phyloP scores from a whole-genome alignment of 1,140 invertebrate species.

The Pinna nobilis region DNA sequence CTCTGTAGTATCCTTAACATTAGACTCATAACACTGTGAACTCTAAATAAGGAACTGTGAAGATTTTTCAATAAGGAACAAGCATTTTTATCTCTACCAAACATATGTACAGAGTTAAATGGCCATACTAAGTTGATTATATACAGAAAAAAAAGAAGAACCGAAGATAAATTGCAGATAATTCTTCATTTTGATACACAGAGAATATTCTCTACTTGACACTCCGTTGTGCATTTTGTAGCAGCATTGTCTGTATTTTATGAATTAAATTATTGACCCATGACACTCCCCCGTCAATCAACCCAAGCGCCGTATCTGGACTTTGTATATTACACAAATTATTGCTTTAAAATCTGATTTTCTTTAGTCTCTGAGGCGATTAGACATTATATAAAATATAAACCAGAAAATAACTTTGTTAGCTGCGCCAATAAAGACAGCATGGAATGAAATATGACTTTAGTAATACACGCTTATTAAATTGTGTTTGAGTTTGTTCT shows the following conservation, averaged over 20 bases:
- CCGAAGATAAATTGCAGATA: too few relatives aligned
- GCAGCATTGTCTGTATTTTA: conserved; percentile 1
- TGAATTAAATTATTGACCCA: conserved; percentile 40
- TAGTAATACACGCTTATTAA: conserved; percentile 45
- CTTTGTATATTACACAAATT: conserved; percentile 51
- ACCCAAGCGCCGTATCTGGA: conserved; percentile 34
- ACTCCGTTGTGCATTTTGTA: neutral
- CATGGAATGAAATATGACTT: conserved; percentile 47
- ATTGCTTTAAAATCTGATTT: conserved; percentile 53
- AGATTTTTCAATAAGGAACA: too few relatives aligned
- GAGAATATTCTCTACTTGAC: too few relatives aligned
- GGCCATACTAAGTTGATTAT: too few relatives aligned
- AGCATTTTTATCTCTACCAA: too few relatives aligned
- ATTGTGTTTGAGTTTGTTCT: conserved; percentile 46
- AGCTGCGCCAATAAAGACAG: conserved; percentile 49
- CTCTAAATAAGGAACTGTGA: too few relatives aligned
- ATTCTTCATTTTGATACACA: too few relatives aligned
- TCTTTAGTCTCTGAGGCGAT: conserved; percentile 49
- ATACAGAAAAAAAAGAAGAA: too few relatives aligned
- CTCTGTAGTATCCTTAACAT: too few relatives aligned
- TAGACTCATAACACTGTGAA: too few relatives aligned
- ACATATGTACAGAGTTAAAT: too few relatives aligned
- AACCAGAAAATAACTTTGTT: conserved; percentile 49
- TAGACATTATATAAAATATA: conserved; percentile 52
- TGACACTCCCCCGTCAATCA: conserved; percentile 41